Conservation (phyloP, 2,113 vertebrate species). For the Dicerorhinus sumatrensis region DNA sequence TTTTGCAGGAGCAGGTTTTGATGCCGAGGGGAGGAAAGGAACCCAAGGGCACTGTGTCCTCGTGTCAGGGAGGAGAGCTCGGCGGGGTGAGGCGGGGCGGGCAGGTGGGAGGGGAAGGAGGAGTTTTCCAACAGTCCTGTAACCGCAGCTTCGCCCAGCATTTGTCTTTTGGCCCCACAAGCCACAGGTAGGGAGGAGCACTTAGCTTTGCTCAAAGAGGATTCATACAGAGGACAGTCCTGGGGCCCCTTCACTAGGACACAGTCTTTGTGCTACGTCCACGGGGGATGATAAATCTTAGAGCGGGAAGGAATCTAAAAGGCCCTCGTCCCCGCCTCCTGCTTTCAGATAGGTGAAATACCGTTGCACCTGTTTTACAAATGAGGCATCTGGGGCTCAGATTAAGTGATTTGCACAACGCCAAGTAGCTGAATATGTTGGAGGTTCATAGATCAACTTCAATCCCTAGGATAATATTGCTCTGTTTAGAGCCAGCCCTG, state of each 20-base stretch:
- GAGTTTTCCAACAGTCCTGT: neutral
- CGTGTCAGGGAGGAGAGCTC: neutral
- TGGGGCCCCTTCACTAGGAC: rapidly evolving
- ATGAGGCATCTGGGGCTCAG: neutral
- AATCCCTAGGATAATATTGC: neutral
- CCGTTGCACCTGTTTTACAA: neutral
- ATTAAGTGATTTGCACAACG: too few species aligned
- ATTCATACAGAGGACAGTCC: rapidly evolving
- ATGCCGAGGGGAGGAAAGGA: neutral
- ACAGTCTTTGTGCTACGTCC: neutral
- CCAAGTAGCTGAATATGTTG: neutral
- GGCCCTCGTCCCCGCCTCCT: neutral
- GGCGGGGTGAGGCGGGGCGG: rapidly evolving
- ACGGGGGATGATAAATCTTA: rapidly evolving
- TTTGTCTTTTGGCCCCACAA: rapidly evolving
- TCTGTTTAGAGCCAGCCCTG: too few species aligned
- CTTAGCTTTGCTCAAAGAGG: neutral
- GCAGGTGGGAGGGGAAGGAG: neutral
- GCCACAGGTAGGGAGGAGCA: neutral
- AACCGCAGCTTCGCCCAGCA: rapidly evolving
- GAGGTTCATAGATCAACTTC: neutral
- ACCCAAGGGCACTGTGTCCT: neutral
- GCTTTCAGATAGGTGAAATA: neutral
- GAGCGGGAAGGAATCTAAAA: rapidly evolving
- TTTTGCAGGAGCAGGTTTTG: neutral